Evolutionary conservation across 2,113 vertebrate genomes (phyloP).

Genomic region (Anoplopoma fimbria): DNA sequence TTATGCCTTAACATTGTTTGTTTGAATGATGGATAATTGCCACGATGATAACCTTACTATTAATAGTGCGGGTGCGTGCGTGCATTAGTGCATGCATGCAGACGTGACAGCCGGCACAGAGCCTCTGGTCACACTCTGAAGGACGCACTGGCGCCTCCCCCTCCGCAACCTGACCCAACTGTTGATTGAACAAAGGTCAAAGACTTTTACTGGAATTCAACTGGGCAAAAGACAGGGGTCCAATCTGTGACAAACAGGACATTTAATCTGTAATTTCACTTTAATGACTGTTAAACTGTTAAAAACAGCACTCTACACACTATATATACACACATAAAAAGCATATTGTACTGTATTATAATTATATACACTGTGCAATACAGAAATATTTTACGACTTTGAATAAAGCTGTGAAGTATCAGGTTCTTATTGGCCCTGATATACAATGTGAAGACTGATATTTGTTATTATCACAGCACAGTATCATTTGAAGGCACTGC

Average conservation of each 20-base stretch:
- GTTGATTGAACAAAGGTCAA: background rate
- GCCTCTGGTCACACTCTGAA: constrained; percentile 2
- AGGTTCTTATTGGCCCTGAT: background rate
- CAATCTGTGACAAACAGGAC: background rate
- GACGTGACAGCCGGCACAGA: constrained; percentile 71
- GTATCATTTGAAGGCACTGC: background rate
- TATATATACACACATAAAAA: background rate
- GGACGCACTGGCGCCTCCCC: background rate
- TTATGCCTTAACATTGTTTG: constrained; percentile 45
- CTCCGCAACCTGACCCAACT: background rate
- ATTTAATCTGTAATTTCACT: background rate
- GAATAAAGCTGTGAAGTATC: background rate
- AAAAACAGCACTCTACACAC: background rate
- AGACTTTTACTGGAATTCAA: background rate
- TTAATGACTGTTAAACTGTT: background rate
- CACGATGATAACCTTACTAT: constrained; percentile 54
- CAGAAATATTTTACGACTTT: background rate
- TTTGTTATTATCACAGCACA: too few species aligned
- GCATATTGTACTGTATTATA: background rate
- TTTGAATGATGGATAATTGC: constrained; percentile 39
- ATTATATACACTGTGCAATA: constrained; percentile 5
- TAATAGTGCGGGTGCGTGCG: constrained; percentile 49
- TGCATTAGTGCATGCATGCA: constrained; percentile 13
- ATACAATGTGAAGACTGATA: background rate
- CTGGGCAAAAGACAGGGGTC: background rate